Evolutionary conservation across 2,888 invertebrate genomes (phyloP).

Genomic region (Lepidochrysops patricia): DNA sequence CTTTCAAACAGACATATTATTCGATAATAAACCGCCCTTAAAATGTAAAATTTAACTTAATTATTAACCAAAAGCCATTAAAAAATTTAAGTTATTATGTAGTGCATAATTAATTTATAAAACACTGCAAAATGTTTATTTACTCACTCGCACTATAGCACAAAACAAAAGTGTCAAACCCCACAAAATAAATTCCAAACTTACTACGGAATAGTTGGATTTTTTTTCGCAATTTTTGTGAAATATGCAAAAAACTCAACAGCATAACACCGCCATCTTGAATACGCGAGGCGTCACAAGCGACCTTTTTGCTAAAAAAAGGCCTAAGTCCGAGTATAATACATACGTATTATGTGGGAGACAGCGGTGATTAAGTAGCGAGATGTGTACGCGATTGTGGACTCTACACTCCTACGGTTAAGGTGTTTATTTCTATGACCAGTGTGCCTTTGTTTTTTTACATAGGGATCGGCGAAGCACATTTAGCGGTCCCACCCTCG

Average conservation of each 20-base stretch:
- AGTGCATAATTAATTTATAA: not conserved
- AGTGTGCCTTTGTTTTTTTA: conserved; percentile 34
- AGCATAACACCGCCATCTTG: conserved; percentile 59
- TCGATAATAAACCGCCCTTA: not conserved
- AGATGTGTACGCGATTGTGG: conserved; percentile 27
- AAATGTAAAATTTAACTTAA: not conserved
- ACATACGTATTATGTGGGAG: conserved; percentile 58
- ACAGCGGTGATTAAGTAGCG: conserved; percentile 60
- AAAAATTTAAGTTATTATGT: not conserved
- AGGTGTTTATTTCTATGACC: conserved; percentile 30
- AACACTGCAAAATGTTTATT: not conserved
- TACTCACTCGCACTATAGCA: not conserved
- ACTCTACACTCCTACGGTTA: conserved; percentile 27
- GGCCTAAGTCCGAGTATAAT: conserved; percentile 61
- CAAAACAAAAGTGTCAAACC: not conserved
- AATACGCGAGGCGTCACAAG: conserved; percentile 62
- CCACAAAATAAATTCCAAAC: conserved; percentile 19
- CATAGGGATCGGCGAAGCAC: conserved; percentile 54
- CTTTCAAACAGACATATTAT: not conserved
- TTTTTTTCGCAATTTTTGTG: conserved; percentile 26
- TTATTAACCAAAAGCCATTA: too few relatives aligned
- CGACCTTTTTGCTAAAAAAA: conserved; percentile 54
- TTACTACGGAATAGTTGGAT: conserved; percentile 17
- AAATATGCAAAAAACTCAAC: conserved; percentile 28
- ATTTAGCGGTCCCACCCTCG: conserved; percentile 59